These are phyloP conservation scores for Setipinna tenuifilis DNA, from an alignment of 2,797 vertebrate species.

Conservation along the genomic window DNA sequence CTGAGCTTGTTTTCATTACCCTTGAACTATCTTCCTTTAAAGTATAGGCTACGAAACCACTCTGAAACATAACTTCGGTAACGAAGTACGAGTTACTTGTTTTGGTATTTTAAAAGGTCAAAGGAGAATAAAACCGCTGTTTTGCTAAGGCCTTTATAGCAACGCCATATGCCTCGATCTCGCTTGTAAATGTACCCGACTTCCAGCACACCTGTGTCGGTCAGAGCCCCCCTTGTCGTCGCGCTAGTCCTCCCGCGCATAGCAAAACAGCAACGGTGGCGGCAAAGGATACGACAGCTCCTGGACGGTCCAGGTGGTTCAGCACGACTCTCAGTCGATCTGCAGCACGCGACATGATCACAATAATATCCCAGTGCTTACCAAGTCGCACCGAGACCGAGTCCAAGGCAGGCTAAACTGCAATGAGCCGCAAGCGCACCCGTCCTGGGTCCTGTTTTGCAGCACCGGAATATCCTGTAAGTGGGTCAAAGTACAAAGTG, in stretches of 20 bases:
- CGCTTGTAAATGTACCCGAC: background rate
- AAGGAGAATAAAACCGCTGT: background rate
- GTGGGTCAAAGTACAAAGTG: slow-evolving; percentile 36
- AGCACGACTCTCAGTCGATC: slow-evolving; percentile 69
- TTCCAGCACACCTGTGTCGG: background rate
- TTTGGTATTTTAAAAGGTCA: background rate
- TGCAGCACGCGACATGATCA: slow-evolving; percentile 68
- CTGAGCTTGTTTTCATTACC: no score
- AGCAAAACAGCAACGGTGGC: background rate
- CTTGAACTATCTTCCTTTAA: no score
- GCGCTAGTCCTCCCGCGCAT: background rate
- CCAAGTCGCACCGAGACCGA: background rate
- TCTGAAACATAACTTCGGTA: no score
- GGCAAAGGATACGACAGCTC: slow-evolving; percentile 73
- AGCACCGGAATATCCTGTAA: background rate
- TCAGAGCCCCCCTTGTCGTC: background rate
- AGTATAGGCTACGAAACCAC: no score
- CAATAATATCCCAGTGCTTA: background rate
- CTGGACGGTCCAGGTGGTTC: slow-evolving; percentile 66
- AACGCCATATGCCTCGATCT: background rate
- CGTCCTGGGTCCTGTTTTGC: background rate
- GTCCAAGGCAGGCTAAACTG: background rate
- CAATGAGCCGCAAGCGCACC: background rate
- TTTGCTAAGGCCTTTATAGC: background rate
- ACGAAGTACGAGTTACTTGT: no score